A percentile compares a stretch with the other conserved stretches of the same genome.
phyloP scores from a whole-genome alignment of 2,888 invertebrate species.

The Eilema caniola region DNA sequence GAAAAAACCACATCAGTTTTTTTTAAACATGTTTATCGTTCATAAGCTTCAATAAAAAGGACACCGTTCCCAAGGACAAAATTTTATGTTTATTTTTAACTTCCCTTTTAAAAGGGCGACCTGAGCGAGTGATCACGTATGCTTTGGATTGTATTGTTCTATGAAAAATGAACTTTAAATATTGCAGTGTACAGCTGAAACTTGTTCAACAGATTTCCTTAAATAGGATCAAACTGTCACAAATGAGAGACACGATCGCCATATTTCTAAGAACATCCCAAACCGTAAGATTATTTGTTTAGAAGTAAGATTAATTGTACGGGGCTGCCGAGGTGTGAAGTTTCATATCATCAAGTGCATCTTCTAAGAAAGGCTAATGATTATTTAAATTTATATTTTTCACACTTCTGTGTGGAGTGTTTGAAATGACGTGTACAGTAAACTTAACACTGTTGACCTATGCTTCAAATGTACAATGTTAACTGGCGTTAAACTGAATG shows the following conservation, averaged over 20 bases:
- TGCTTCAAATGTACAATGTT: conserved; percentile 21
- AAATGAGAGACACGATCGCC: conserved; percentile 53
- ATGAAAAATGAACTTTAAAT: conserved; percentile 33
- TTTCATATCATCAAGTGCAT: conserved; percentile 53
- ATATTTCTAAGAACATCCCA: conserved; percentile 67
- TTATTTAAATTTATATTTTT: conserved; percentile 43
- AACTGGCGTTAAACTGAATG: conserved; percentile 33
- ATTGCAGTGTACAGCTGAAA: conserved; percentile 21
- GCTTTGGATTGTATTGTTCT: conserved; percentile 26
- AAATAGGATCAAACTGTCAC: conserved; percentile 54
- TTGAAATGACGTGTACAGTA: conserved; percentile 38
- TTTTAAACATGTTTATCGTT: conserved; percentile 68
- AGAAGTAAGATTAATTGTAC: conserved; percentile 73
- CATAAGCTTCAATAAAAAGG: conserved; percentile 60
- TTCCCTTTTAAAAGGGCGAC: conserved; percentile 57
- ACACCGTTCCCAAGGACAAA: conserved; percentile 76
- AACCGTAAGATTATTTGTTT: conserved; percentile 66
- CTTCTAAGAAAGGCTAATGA: conserved; percentile 57
- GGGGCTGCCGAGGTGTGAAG: conserved; percentile 69
- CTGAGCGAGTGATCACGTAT: conserved; percentile 66
- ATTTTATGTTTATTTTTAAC: conserved; percentile 66
- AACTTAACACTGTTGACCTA: conserved; percentile 20
- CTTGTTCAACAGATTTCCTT: conserved; percentile 22
- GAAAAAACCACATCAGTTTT: conserved; percentile 66
- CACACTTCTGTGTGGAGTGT: conserved; percentile 34